Base-by-base conservation (phyloP, 2,797 vertebrate species). In the Sebastes steindachneri region DNA sequence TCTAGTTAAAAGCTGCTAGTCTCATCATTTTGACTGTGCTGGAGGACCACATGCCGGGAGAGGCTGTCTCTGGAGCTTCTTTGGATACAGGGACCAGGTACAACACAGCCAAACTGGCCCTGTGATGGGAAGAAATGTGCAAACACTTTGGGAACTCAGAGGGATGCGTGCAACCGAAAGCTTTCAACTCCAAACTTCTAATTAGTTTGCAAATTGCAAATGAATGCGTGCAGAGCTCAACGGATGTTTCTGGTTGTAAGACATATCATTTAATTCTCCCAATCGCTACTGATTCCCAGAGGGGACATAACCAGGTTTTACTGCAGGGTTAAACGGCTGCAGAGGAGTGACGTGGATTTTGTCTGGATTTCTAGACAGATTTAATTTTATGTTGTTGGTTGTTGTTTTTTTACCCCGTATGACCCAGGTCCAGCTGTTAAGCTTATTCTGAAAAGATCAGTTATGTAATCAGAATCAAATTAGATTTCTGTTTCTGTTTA, bases 121-220 rank as follows among this genome's bases (percentile, higher is more conserved):
- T 25, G 45, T 9, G 64, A 69, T 45, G 25, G 41, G 31, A n/a
- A 35, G 28, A 73, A 64, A 68, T n/a, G 26, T 64, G 19, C 33
- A 54, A 72, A 75, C 58, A 58, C 21, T 5, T 8, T 11, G n/a
- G 25, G 26, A 58, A 58, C 63, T 53, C 33, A 19, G 12, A 7
- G 31, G 7, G 69, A 59, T 33, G 19, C n/a, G 4, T 55, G 69
- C 75, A 59, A 67, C 68, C 0, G 3, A 82, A 79, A 53, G 29
- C 65, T 23, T 84, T 82, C 71, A 72, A 69, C 68, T 76, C 68
- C 19, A 75, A 71, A 84, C 79, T 77, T 81, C 58, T 65, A 81
- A 87, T 87, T 89, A 80, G 73, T 71, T 88, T 28, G 28, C 63
- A 88, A 88, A 86, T 68, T 75, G 73, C 68, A 65, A 58, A 72